A percentile compares a stretch with the other conserved stretches of the same genome.
These are phyloP conservation scores for Plecotus auritus DNA, from an alignment of 2,113 vertebrate species.

Conservation along the genomic window DNA sequence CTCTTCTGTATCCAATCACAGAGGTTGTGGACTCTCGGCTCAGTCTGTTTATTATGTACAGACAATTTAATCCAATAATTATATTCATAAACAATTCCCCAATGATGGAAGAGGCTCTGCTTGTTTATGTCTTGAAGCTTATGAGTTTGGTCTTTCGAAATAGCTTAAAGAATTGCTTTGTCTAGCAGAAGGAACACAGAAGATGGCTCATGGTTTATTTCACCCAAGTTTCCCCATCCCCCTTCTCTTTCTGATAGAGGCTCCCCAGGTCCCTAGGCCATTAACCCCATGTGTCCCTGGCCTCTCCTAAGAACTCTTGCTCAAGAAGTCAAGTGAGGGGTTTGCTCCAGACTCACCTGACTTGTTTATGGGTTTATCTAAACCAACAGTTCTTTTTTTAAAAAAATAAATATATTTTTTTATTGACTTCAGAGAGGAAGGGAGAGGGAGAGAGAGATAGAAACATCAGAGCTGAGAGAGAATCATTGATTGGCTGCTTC, in stretches of 20 bases:
- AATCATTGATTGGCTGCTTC: too few relatives aligned
- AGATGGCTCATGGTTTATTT: neutral
- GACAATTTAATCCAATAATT: conserved; percentile 53
- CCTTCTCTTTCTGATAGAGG: neutral
- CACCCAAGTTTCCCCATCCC: neutral
- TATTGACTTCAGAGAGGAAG: too few relatives aligned
- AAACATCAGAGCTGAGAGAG: too few relatives aligned
- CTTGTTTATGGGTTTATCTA: neutral
- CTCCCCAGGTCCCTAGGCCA: neutral
- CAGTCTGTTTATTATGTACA: conserved; percentile 15
- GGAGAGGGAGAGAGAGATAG: too few relatives aligned
- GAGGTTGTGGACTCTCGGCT: neutral
- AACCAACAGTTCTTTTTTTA: neutral
- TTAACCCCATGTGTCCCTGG: neutral
- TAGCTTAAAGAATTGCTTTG: neutral
- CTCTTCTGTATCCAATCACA: neutral
- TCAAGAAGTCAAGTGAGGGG: neutral
- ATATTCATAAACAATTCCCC: conserved; percentile 32
- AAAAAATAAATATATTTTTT: too few relatives aligned
- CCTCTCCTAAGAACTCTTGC: neutral
- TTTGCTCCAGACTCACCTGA: neutral
- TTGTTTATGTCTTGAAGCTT: conserved; percentile 46
- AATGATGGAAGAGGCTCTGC: conserved; percentile 25
- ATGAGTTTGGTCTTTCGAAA: conserved; percentile 28
- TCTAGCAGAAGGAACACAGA: conserved; percentile 7